Conservation (phyloP, 2,888 invertebrate genomes). For the Drosophila rubida region DNA sequence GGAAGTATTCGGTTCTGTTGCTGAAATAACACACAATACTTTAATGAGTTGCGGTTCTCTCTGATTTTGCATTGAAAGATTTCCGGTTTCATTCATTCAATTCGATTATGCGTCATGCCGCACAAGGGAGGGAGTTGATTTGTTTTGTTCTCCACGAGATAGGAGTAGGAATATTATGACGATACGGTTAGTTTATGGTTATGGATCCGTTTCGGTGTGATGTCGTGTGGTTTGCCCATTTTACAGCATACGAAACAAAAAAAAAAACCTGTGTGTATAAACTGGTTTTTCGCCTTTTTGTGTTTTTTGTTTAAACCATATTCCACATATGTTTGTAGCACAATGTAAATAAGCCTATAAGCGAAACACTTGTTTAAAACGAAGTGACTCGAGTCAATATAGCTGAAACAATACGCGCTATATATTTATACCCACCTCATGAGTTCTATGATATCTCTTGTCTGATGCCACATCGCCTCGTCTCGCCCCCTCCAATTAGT, state of each 20-base stretch:
- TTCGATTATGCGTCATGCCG: constrained; percentile 55
- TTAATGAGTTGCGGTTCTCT: constrained; percentile 39
- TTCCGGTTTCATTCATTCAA: constrained; percentile 43
- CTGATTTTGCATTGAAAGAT: constrained; percentile 53
- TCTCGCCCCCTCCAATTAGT: constrained; percentile 9
- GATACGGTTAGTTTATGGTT: constrained; percentile 17
- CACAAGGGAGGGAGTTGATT: constrained; percentile 40
- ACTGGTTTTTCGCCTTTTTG: constrained; percentile 40
- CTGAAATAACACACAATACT: constrained; percentile 46
- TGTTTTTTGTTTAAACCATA: constrained; percentile 34
- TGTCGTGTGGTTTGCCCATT: constrained; percentile 39
- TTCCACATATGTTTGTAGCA: constrained; percentile 59
- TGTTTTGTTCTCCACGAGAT: constrained; percentile 32
- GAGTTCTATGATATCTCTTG: neutral
- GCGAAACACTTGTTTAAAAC: constrained; percentile 75
- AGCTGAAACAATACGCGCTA: constrained; percentile 68
- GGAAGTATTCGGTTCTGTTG: constrained; percentile 18
- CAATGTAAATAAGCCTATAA: constrained; percentile 61
- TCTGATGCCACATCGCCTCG: neutral
- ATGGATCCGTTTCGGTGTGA: constrained; percentile 8
- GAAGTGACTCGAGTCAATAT: constrained; percentile 72
- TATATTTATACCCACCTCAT: neutral
- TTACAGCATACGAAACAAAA: constrained; percentile 64
- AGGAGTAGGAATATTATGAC: constrained; percentile 19
- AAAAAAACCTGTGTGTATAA: constrained; percentile 19